A percentile compares a stretch with the other conserved stretches of the same genome.
phyloP scores from a whole-genome alignment of 2,888 invertebrate genomes.

The Horisme vitalbata region DNA sequence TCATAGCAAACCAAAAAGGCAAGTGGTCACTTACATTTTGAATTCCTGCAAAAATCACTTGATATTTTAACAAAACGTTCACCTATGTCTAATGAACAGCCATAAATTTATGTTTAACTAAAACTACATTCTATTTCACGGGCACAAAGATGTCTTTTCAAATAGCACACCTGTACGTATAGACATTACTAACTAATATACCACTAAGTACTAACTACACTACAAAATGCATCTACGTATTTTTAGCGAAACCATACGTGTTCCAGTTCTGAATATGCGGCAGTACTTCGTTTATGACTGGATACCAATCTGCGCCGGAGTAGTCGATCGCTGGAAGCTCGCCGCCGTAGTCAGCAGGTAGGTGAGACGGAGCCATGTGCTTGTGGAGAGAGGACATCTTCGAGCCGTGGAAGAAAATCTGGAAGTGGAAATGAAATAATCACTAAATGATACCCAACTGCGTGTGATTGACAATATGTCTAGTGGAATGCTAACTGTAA shows the following conservation, averaged over 20 bases:
- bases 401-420: constrained; percentile 92
- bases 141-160: no score
- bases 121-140: no score
- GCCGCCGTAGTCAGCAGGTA: constrained; percentile 91
- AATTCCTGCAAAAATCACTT: no score
- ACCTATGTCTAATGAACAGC: no score
- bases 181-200: background rate
- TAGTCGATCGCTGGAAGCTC: constrained; percentile 89
- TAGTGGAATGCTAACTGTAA: no score
- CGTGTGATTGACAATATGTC: no score
- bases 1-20: no score
- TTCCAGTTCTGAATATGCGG: constrained; percentile 88
- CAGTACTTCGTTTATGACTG: constrained; percentile 84
- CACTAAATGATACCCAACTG: no score
- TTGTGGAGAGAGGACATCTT: constrained; percentile 91
- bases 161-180: background rate
- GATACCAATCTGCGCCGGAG: constrained; percentile 90
- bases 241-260: constrained; percentile 85
- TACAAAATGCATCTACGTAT: constrained; percentile 48
- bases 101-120: no score
- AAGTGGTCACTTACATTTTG: no score
- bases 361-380: constrained; percentile 85
- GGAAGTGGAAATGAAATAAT: no score
- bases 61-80: no score
- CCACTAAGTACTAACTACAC: background rate